Evolutionary conservation across 2,113 vertebrate species (phyloP).

Genomic region (Atractosteus spatula): DNA sequence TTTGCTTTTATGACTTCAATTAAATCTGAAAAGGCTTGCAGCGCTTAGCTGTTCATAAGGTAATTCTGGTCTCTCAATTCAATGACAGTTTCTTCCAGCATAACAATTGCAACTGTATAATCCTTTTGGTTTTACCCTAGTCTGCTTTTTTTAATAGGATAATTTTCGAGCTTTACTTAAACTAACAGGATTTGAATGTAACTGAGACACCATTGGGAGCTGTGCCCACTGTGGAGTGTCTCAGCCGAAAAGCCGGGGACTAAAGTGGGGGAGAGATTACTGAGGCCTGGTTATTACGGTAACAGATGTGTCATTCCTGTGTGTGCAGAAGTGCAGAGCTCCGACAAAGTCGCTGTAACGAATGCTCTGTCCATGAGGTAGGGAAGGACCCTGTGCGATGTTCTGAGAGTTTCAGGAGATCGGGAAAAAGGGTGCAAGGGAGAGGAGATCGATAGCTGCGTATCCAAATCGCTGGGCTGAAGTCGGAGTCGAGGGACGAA

Average conservation of each 20-base stretch:
- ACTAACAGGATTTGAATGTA: conserved; percentile 32
- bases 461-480: no score
- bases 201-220: conserved; percentile 20
- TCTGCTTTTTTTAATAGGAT: conserved; percentile 25
- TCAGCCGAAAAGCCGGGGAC: background rate
- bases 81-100: conserved; percentile 6
- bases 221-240: background rate
- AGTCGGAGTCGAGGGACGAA: no score
- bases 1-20: background rate
- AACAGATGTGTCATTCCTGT: conserved; percentile 24
- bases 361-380: no score
- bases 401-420: no score
- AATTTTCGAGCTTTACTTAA: conserved; percentile 21
- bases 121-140: conserved; percentile 15
- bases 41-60: conserved; percentile 6
- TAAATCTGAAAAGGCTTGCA: conserved; percentile 16
- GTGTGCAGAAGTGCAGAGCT: no score
- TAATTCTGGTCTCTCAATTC: conserved; percentile 11
- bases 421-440: no score
- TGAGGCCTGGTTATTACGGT: conserved; percentile 11
- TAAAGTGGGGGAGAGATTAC: conserved; percentile 6
- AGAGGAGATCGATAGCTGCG: no score
- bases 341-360: no score
- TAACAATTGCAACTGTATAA: conserved; percentile 6
- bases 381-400: no score